phyloP scores from a whole-genome alignment of 2,888 invertebrate species.

The Boloria selene region DNA sequence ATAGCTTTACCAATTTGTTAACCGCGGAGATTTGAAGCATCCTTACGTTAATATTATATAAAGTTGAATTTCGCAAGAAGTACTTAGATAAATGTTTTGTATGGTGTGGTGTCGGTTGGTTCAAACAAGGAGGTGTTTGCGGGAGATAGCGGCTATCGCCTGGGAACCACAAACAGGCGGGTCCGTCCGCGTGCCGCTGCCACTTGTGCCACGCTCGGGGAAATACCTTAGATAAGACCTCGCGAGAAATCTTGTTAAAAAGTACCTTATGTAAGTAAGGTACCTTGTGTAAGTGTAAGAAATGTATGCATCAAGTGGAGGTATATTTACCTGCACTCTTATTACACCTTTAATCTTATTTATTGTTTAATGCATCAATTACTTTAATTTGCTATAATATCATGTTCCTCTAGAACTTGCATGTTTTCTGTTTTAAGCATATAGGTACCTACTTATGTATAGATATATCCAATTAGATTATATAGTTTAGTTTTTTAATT shows the following conservation, averaged over 20 bases:
- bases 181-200: slow-evolving; percentile 66
- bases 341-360: too few relatives aligned
- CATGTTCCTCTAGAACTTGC: too few relatives aligned
- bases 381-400: too few relatives aligned
- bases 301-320: too few relatives aligned
- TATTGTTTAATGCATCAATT: too few relatives aligned
- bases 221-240: slow-evolving; percentile 46
- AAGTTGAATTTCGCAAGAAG: slow-evolving; percentile 30
- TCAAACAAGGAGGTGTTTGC: slow-evolving; percentile 80
- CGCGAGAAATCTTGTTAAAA: slow-evolving; percentile 11
- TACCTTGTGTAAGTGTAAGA: neutral
- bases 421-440: too few relatives aligned
- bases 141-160: slow-evolving; percentile 78
- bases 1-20: slow-evolving; percentile 35
- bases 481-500: too few relatives aligned
- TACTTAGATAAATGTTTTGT: slow-evolving; percentile 40
- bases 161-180: slow-evolving; percentile 79
- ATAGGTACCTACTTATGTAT: too few relatives aligned
- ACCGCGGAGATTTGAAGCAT: slow-evolving; percentile 5
- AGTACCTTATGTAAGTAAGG: neutral
- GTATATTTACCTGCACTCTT: too few relatives aligned
- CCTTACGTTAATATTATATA: slow-evolving; percentile 21
- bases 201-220: slow-evolving; percentile 59
- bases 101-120: slow-evolving; percentile 62
- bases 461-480: too few relatives aligned